These are phyloP conservation scores for Puffinus mauretanicus DNA, from an alignment of 2,113 vertebrate genomes.

Conservation along the genomic window DNA sequence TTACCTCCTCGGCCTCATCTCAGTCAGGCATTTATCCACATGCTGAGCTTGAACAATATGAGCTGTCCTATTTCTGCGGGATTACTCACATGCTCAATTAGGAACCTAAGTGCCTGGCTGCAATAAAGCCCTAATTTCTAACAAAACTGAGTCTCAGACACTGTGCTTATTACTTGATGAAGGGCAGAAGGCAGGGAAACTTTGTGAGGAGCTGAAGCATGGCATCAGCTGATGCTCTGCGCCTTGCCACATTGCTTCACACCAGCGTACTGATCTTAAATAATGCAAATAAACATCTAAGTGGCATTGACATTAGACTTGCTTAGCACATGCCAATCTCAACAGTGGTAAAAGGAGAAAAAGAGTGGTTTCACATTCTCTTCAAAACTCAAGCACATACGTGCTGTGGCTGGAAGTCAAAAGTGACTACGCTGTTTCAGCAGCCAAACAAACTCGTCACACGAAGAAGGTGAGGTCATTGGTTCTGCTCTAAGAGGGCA, in stretches of 20 bases:
- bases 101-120: slow-evolving; percentile 25
- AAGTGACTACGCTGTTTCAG: neutral
- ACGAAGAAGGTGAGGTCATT: neutral
- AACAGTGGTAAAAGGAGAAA: neutral
- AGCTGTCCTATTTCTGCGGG: slow-evolving; percentile 20
- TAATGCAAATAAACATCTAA: neutral
- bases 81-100: slow-evolving; percentile 48
- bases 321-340: neutral
- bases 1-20: neutral
- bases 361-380: neutral
- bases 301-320: neutral
- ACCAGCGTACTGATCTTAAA: neutral
- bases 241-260: neutral
- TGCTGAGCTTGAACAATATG: neutral
- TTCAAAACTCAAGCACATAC: neutral
- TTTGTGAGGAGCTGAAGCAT: neutral
- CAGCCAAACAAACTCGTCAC: neutral
- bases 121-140: slow-evolving; percentile 41
- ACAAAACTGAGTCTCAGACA: neutral
- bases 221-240: slow-evolving; percentile 22
- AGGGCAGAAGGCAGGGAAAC: neutral
- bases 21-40: neutral
- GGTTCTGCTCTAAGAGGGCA: neutral
- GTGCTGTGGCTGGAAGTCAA: neutral
- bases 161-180: slow-evolving; percentile 8